Evolutionary conservation across 2,888 invertebrate species (phyloP).

Genomic region (Amblyjoppa fuscipennis): DNA sequence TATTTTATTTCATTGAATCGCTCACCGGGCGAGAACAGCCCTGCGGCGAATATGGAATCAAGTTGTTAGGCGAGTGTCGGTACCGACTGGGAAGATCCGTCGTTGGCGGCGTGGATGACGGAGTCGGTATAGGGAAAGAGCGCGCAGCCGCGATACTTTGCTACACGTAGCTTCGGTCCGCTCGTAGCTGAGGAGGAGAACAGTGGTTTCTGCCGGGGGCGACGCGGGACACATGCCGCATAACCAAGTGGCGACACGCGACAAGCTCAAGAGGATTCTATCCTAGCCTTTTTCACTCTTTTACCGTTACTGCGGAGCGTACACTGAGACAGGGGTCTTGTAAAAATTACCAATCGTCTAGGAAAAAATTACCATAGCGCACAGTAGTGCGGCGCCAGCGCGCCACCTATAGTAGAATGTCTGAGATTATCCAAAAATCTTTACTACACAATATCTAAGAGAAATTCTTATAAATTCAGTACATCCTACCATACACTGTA

Average conservation of each 20-base stretch:
- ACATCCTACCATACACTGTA: no score
- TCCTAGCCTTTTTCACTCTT: conserved; percentile 21
- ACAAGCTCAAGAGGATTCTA: conserved; percentile 39
- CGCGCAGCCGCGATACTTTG: conserved; percentile 38
- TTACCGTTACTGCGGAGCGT: no score
- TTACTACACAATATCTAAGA: no score
- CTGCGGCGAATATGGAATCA: conserved; percentile 81
- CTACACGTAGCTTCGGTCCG: conserved; percentile 22
- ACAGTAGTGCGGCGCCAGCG: no score
- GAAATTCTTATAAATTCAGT: no score
- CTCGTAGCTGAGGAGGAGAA: conserved; percentile 57
- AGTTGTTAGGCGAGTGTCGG: conserved; percentile 76
- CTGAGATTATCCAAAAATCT: no score
- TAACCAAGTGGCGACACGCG: conserved; percentile 75
- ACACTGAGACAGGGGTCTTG: no score
- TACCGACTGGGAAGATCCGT: conserved; percentile 41
- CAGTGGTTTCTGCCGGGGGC: conserved; percentile 77
- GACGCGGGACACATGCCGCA: conserved; percentile 77
- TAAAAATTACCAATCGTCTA: no score
- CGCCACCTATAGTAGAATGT: no score
- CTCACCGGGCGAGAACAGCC: conserved; percentile 79
- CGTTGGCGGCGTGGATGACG: conserved; percentile 64
- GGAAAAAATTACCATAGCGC: no score
- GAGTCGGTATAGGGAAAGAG: conserved; percentile 51
- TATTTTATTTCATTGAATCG: conserved; percentile 83